phyloP scores from a whole-genome alignment of 2,888 invertebrate genomes.

The Agrotis ipsilon region DNA sequence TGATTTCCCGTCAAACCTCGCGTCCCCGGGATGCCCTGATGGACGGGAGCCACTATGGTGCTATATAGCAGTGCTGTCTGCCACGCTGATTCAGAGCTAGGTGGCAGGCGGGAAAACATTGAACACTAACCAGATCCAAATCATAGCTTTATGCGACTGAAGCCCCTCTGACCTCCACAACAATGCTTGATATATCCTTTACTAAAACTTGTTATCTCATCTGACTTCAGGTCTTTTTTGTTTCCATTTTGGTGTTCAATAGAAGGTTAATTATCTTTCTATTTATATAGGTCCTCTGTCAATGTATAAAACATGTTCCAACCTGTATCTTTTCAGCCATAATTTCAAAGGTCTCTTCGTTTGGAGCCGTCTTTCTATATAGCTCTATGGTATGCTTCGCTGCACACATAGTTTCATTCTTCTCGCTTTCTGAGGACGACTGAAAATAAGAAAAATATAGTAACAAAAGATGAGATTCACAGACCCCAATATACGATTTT shows the following conservation, averaged over 20 bases:
- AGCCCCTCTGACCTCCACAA: background rate
- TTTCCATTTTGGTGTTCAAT: too few relatives aligned
- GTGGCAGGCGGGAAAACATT: too few relatives aligned
- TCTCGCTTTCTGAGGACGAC: constrained; percentile 65
- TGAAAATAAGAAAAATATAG: constrained; percentile 46
- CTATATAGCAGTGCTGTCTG: too few relatives aligned
- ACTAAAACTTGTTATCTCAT: background rate
- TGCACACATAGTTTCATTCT: constrained; percentile 66
- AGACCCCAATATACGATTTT: too few relatives aligned
- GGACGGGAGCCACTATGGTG: too few relatives aligned
- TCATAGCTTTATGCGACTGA: background rate
- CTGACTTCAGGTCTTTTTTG: too few relatives aligned
- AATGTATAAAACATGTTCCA: background rate
- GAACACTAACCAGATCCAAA: too few relatives aligned
- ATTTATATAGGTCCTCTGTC: background rate
- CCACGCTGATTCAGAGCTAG: too few relatives aligned
- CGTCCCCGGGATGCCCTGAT: too few relatives aligned
- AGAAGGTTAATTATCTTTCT: too few relatives aligned
- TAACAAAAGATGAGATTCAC: too few relatives aligned
- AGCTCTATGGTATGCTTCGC: constrained; percentile 72
- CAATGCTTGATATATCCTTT: background rate
- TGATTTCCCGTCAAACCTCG: too few relatives aligned
- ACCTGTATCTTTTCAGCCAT: constrained; percentile 72
- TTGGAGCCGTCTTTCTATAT: constrained; percentile 66
- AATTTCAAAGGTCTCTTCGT: constrained; percentile 51